These are phyloP conservation scores for Mustela nigripes DNA, from an alignment of 2,113 vertebrate genomes.

Conservation along the genomic window DNA sequence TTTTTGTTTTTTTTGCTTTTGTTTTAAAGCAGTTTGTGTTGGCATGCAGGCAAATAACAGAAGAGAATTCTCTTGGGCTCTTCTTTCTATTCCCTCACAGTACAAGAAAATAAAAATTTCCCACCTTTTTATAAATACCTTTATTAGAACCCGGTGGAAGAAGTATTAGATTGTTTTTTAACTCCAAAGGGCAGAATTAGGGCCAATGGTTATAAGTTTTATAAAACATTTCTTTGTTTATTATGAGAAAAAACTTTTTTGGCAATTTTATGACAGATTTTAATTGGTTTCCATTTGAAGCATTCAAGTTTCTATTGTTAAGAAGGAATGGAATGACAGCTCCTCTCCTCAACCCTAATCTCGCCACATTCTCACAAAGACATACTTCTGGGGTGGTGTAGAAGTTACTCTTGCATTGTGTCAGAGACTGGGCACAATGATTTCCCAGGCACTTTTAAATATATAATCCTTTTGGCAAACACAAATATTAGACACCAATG, in stretches of 20 bases:
- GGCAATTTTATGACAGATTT: constrained; percentile 5
- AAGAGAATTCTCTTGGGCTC: constrained; percentile 51
- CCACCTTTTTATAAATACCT: constrained; percentile 65
- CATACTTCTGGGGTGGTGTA: accelerated
- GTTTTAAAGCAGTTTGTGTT: constrained; percentile 34
- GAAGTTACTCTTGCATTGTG: background rate
- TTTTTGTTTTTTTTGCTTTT: background rate
- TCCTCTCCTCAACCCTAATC: background rate
- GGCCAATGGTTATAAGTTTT: background rate
- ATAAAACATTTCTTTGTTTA: constrained; percentile 60
- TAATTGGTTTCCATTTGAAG: constrained; percentile 43
- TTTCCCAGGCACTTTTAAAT: background rate
- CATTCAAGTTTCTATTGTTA: constrained; percentile 2
- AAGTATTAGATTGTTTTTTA: background rate
- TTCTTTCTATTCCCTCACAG: constrained; percentile 43
- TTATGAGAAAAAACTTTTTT: constrained; percentile 48
- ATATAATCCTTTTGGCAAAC: background rate
- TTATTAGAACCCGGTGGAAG: constrained; percentile 57
- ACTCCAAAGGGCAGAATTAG: constrained; percentile 56
- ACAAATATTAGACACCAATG: background rate
- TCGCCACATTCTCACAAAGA: background rate
- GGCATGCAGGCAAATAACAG: constrained; percentile 57
- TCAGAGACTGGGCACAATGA: background rate
- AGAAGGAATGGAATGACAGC: background rate
- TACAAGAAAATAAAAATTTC: constrained; percentile 55